Base-by-base conservation (phyloP, 2,113 vertebrate species). In the Tetrax tetrax region DNA sequence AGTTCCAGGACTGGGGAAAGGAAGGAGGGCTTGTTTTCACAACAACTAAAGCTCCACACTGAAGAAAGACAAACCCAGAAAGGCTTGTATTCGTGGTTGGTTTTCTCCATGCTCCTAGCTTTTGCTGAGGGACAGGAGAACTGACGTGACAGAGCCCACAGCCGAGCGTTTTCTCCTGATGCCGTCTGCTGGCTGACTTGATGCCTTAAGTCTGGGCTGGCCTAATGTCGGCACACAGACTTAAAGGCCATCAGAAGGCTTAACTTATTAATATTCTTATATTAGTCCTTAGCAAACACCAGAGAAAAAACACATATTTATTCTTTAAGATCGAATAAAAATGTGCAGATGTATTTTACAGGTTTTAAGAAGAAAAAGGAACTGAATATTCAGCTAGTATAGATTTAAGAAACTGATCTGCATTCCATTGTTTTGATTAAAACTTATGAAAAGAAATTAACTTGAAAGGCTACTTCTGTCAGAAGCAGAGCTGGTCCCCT, bases 31-130 rank as follows among this genome's bases (percentile, higher is more conserved):
- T 72, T 86, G 12, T 50, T 88, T 82, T 41, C 53, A 8, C 43
- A 27, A 7, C 56, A n/a, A 1, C 23, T 27, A 29, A 38, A 64
- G 74, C 76, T 59, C 38, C 9, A 25, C 35, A 13, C 4, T 8
- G 18, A 51, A 74, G 47, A 33, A 21, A 56, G 53, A 14, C 4
- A 41, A 77, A 14, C 6, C 33, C 75, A 29, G 72, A n/a, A 77
- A 12, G 3, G 5, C n/a, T 5, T 2, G 29, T 8, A 6, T 6
- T 15, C 0, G 1, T 1, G 24, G 21, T 6, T 33, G 54, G 13
- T n/a, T 74, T 59, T 38, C 63, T 9, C 35, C 0, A 1, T 0
- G 37, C 37, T 14, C 2, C 0, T 24, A 5, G 4, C 28, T 23
- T 47, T 6, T 7, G 54, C 19, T 14, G 33, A 66, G 48, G 59